These are phyloP conservation scores for Pseudopleuronectes americanus DNA, from an alignment of 2,797 vertebrate genomes.

Conservation along the genomic window DNA sequence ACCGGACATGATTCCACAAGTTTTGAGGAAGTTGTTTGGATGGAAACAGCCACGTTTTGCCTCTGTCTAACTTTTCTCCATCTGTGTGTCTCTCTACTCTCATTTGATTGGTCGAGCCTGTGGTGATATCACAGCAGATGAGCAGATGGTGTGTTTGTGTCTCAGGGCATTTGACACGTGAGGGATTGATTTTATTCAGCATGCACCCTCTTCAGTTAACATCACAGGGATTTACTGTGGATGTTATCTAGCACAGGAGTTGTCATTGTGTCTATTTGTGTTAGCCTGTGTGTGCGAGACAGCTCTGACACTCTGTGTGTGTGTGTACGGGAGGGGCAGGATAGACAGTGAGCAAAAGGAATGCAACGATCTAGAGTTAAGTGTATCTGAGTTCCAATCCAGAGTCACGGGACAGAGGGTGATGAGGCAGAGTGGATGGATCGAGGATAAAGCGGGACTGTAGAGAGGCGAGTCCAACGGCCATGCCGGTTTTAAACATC, in stretches of 20 bases:
- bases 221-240: conserved; percentile 52
- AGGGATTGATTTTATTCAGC: conserved; percentile 28
- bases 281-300: conserved; percentile 9
- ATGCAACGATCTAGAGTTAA: conserved; percentile 56
- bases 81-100: conserved; percentile 11
- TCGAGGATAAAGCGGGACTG: no score
- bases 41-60: neutral
- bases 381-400: conserved; percentile 61
- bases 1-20: neutral
- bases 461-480: conserved; percentile 21
- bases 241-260: conserved; percentile 20
- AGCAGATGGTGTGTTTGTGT: conserved; percentile 52
- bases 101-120: conserved; percentile 36
- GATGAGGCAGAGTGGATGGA: no score
- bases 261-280: conserved; percentile 18
- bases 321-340: neutral
- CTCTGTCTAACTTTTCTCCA: neutral
- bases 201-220: conserved; percentile 33
- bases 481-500: conserved; percentile 77
- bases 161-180: conserved; percentile 15
- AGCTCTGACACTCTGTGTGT: neutral
- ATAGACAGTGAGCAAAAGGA: neutral
- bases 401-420: conserved; percentile 63
- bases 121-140: conserved; percentile 1
- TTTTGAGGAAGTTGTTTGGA: neutral